Base-by-base conservation (phyloP, 2,888 invertebrate genomes). In the Drosophila mulleri region DNA sequence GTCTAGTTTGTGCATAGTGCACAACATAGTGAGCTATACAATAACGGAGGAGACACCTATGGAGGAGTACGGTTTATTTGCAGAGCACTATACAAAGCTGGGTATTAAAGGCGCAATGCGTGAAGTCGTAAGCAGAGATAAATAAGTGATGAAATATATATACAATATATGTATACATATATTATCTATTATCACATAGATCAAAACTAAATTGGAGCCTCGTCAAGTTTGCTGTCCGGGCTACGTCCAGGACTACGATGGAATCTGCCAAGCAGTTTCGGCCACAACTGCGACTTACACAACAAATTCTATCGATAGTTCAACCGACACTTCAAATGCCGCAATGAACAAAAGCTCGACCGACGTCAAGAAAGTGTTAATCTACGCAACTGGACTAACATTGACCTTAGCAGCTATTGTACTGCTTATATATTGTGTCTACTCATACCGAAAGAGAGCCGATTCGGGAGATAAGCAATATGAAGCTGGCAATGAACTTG, bases 151-250 rank as follows among this genome's bases (percentile, higher is more conserved):
- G 20, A 23, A 23, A 23, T 18, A 9, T 32, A 32, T 9, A 14
- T 12, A 35, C 12, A 35, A 18, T n/a, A 9, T 29, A 29, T 29
- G 12, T 11, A 35, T 37, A 37, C 4, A 14, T 12, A 11, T 35
- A 18, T 20, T 0, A 26, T 26, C 16, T 16, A 26, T 42, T 48
- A n/a, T 4, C 12, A 7, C 18, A 7, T 14, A 82, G 87, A 56
- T 6, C 8, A 74, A 65, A 72, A 66, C 58, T 0, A 83, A 26
- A 41, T 12, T 58, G 14, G 58, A 77, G 16, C 16, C 18, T 0
- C 37, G 44, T 2, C 5, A 39, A 35, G 26, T 20, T 9, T 82
- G 81, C 35, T 82, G 81, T 18, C 42, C 67, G 3, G 83, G 81
- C 26, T 86, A 58, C 18, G n/a, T 23, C 18, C 56, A 26, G 18